phyloP scores from a whole-genome alignment of 2,888 invertebrate genomes.

The Ormyrus labotus region DNA sequence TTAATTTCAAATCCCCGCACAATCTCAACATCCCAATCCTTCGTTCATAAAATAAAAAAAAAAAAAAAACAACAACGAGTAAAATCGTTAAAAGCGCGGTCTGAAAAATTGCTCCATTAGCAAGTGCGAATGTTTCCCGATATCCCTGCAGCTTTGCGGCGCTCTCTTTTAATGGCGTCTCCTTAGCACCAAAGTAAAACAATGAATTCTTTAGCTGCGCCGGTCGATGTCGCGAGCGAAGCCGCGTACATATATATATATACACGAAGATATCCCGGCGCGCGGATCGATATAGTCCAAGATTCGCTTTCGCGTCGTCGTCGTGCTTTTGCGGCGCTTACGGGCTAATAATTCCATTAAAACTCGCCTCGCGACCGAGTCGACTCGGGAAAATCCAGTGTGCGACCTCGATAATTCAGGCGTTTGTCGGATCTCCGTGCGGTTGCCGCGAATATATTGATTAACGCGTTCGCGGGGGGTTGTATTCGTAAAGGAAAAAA shows the following conservation, averaged over 20 bases:
- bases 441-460: too few relatives aligned
- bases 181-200: conserved; percentile 42
- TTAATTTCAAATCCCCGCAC: too few relatives aligned
- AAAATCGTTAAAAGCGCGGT: too few relatives aligned
- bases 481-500: too few relatives aligned
- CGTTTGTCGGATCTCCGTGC: too few relatives aligned
- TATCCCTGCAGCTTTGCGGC: not conserved
- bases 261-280: not conserved
- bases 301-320: too few relatives aligned
- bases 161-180: conserved; percentile 30
- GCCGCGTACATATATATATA: conserved; percentile 17
- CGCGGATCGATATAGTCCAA: conserved; percentile 21
- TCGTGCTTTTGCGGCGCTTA: too few relatives aligned
- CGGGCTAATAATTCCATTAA: not conserved
- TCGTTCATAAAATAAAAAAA: conserved; percentile 1
- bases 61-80: not conserved
- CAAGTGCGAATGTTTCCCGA: conserved; percentile 3
- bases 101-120: conserved; percentile 25
- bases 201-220: conserved; percentile 44
- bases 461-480: too few relatives aligned
- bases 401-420: too few relatives aligned
- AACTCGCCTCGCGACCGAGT: too few relatives aligned
- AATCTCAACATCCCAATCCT: not conserved
- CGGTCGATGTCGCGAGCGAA: conserved; percentile 1
- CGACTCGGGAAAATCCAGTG: too few relatives aligned